A percentile compares a stretch with the other conserved stretches of the same genome.
These are phyloP conservation scores for Lates calcarifer DNA, from an alignment of 2,113 vertebrate species.

Conservation along the genomic window DNA sequence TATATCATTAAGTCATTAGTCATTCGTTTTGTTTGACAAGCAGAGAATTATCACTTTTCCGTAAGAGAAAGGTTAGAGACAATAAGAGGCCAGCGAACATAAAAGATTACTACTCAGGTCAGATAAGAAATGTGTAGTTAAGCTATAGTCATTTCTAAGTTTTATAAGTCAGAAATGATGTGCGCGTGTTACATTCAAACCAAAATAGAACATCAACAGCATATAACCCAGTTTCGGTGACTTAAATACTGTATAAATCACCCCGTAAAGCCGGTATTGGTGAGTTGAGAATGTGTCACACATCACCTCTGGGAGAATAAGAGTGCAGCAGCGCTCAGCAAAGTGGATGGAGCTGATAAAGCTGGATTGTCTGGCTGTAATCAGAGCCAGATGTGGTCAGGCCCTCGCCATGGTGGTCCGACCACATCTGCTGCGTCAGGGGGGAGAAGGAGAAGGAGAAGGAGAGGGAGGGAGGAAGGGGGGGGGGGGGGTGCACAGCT, in stretches of 20 bases:
- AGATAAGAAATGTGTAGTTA: slow-evolving; percentile 22
- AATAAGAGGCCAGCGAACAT: slow-evolving; percentile 39
- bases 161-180: slow-evolving; percentile 21
- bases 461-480: slow-evolving; percentile 66
- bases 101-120: slow-evolving; percentile 22
- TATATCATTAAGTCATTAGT: slow-evolving; percentile 85
- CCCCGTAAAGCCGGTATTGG: slow-evolving; percentile 60
- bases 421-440: slow-evolving; percentile 83
- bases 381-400: slow-evolving; percentile 85
- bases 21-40: slow-evolving; percentile 84
- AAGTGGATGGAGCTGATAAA: slow-evolving; percentile 83
- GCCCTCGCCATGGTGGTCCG: slow-evolving; percentile 83
- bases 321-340: slow-evolving; percentile 72
- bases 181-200: slow-evolving; percentile 6
- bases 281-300: slow-evolving; percentile 82
- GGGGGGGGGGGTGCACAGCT: slow-evolving; percentile 81
- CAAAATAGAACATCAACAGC: slow-evolving; percentile 32
- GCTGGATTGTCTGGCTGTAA: slow-evolving; percentile 85
- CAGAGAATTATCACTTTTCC: slow-evolving; percentile 83
- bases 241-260: slow-evolving; percentile 74
- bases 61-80: slow-evolving; percentile 50
- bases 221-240: slow-evolving; percentile 27
- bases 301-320: slow-evolving; percentile 76
- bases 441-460: slow-evolving; percentile 57
- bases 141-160: slow-evolving; percentile 18